Conservation (phyloP, 2,888 invertebrate species). For the Marronus borbonicus region DNA sequence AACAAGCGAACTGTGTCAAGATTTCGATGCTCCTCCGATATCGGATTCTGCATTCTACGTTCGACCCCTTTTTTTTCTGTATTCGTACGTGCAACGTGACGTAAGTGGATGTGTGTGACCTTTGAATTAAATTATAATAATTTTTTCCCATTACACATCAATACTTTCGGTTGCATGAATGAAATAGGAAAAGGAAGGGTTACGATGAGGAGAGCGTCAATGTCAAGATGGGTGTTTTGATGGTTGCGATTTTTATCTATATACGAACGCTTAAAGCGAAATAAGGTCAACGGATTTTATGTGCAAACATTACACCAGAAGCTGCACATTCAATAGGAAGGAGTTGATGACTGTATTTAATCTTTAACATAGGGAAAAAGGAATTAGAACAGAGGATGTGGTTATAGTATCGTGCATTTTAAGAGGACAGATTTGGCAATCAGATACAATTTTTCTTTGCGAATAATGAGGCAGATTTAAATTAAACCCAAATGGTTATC, state of each 20-base stretch:
- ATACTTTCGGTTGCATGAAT: conserved; percentile 39
- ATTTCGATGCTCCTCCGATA: conserved; percentile 61
- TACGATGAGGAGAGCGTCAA: conserved; percentile 11
- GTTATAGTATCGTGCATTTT: too few species aligned
- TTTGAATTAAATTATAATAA: conserved; percentile 58
- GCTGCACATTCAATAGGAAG: not conserved
- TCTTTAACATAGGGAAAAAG: too few species aligned
- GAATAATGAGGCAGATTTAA: too few species aligned
- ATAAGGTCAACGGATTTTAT: conserved; percentile 37
- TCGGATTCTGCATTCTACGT: conserved; percentile 52
- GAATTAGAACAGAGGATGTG: too few species aligned
- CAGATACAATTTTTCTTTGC: too few species aligned
- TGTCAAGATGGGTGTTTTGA: conserved; percentile 47
- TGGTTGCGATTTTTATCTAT: conserved; percentile 35
- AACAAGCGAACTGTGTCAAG: conserved; percentile 72
- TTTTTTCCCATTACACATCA: conserved; percentile 51
- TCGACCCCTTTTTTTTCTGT: conserved; percentile 40
- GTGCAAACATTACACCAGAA: not conserved
- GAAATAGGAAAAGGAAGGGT: conserved; percentile 30
- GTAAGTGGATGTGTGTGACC: conserved; percentile 49
- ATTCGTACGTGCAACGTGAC: too few species aligned
- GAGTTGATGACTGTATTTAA: not conserved
- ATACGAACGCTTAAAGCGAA: not conserved
- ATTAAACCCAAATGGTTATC: too few species aligned
- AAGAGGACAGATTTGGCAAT: too few species aligned